Conservation (phyloP, 2,113 vertebrate species). For the Ranitomeya variabilis region DNA sequence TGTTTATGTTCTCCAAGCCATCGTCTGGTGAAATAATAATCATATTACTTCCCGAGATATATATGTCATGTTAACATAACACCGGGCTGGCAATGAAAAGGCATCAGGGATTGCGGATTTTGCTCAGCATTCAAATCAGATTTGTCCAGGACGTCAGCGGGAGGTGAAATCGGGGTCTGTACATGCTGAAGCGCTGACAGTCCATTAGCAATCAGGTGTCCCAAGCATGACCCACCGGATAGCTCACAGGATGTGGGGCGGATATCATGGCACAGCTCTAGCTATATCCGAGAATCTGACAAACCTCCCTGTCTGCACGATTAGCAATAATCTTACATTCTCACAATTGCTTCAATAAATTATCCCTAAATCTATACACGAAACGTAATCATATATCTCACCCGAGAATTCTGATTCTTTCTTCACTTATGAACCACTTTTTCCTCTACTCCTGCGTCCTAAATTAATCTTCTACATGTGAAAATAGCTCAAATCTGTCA, state of each 20-base stretch:
- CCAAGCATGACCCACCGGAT: not conserved
- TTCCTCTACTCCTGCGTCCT: too few relatives aligned
- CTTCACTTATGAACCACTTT: too few relatives aligned
- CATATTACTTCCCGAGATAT: not conserved
- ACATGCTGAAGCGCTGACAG: not conserved
- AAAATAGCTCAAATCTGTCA: too few relatives aligned
- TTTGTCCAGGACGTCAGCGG: not conserved
- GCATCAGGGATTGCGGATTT: not conserved
- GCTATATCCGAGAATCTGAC: too few relatives aligned
- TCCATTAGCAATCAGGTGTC: not conserved
- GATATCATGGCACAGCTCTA: too few relatives aligned
- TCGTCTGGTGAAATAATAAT: not conserved
- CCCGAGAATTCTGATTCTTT: too few relatives aligned
- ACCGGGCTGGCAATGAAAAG: not conserved
- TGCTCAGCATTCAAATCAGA: not conserved
- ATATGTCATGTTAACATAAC: not conserved
- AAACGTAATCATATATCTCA: too few relatives aligned
- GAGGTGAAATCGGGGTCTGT: not conserved
- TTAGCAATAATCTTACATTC: too few relatives aligned
- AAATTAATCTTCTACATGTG: too few relatives aligned
- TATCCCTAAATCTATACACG: too few relatives aligned
- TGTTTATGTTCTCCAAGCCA: not conserved
- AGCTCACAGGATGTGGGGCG: not conserved
- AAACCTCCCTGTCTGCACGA: too few relatives aligned
- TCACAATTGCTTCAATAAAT: too few relatives aligned